Percentiles rank a stretch among this genome's conserved stretches.
Conservation (phyloP, 2,113 vertebrate genomes). For the Telmatochromis bifrenatus region DNA sequence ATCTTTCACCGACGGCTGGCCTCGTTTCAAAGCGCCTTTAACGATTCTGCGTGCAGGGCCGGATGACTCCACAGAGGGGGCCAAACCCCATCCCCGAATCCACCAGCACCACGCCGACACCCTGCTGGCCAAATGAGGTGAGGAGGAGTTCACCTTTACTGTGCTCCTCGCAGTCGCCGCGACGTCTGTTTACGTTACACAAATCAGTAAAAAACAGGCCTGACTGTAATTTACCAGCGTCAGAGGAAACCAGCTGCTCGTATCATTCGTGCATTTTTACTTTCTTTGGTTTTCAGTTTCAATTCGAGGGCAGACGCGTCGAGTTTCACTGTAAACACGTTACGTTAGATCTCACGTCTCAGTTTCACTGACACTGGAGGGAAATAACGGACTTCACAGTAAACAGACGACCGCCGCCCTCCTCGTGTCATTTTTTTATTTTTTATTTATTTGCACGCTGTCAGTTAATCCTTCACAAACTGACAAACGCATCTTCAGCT, state of each 20-base stretch:
- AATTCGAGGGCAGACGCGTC: not conserved
- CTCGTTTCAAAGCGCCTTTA: constrained; percentile 4
- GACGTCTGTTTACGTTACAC: not conserved
- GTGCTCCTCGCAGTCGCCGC: not conserved
- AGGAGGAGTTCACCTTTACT: not conserved
- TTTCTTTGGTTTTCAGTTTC: not conserved
- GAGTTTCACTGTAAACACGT: not conserved
- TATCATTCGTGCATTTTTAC: not conserved
- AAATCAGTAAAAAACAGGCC: not conserved
- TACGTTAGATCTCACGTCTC: accelerated
- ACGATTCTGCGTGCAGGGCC: accelerated
- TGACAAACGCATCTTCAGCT: not conserved
- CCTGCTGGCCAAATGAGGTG: not conserved
- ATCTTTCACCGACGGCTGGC: not conserved
- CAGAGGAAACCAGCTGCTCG: not conserved
- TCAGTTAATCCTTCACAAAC: not conserved
- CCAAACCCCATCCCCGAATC: not conserved
- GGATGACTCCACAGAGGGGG: not conserved
- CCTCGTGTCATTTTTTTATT: not conserved
- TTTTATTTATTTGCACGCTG: not conserved
- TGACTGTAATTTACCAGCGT: not conserved
- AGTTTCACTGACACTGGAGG: accelerated
- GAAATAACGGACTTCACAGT: not conserved
- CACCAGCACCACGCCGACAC: not conserved
- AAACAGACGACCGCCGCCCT: not conserved